A percentile compares a stretch with the other conserved stretches of the same genome.
Evolutionary conservation across 2,888 invertebrate genomes (phyloP).

Genomic region (Scaptomyza reducta): DNA sequence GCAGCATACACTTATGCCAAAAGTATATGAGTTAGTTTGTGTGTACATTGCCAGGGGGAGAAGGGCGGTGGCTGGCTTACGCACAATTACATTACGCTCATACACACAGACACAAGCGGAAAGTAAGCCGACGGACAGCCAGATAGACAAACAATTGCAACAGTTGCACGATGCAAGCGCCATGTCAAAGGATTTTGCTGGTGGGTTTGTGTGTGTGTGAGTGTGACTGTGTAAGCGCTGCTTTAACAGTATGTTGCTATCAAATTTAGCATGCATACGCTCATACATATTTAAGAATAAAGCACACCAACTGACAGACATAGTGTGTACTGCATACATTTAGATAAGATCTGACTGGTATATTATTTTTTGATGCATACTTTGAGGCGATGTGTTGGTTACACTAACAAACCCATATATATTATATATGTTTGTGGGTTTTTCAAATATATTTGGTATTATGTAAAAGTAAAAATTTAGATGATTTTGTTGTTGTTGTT

Average conservation of each 20-base stretch:
- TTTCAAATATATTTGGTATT: constrained; percentile 34
- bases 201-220: constrained; percentile 2
- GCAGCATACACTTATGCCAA: constrained; percentile 1
- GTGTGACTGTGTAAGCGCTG: constrained; percentile 9
- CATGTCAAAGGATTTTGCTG: constrained; percentile 28
- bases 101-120: constrained; percentile 12
- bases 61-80: constrained; percentile 14
- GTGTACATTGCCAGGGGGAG: background rate
- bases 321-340: background rate
- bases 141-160: constrained; percentile 46
- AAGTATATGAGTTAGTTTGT: constrained; percentile 3
- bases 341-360: background rate
- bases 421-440: constrained; percentile 9
- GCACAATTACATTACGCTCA: constrained; percentile 35
- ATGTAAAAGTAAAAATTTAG: constrained; percentile 15
- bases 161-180: constrained; percentile 23
- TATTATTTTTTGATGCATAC: constrained; percentile 45
- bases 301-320: constrained; percentile 7
- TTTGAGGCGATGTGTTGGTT: constrained; percentile 22
- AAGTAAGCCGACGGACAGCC: constrained; percentile 22
- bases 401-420: background rate
- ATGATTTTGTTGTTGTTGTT: constrained; percentile 24
- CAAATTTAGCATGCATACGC: constrained; percentile 39
- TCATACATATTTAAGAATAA: constrained; percentile 18
- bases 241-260: constrained; percentile 41